Conservation (phyloP, 1,140 invertebrate genomes). For the Brachionus manjavacas region DNA sequence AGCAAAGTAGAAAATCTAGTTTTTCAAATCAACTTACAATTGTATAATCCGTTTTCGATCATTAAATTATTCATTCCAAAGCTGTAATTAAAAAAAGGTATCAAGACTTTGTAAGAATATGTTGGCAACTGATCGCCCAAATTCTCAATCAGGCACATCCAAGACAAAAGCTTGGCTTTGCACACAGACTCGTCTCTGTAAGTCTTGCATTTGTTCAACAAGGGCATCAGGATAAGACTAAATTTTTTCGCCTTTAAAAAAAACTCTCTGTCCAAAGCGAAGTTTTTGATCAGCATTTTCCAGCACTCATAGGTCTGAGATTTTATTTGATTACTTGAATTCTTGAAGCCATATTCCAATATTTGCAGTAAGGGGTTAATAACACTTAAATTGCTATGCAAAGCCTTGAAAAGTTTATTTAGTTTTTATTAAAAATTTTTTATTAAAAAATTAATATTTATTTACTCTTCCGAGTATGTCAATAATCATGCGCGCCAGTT, state of each 20-base stretch:
- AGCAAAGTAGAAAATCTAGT: neutral
- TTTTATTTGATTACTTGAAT: neutral
- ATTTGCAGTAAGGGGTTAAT: constrained; percentile 30
- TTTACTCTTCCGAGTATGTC: constrained; percentile 19
- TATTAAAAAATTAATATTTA: too few species aligned
- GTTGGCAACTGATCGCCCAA: neutral
- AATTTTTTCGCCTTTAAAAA: constrained; percentile 40
- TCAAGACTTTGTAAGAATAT: neutral
- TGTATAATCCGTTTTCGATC: neutral
- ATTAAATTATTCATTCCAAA: constrained; percentile 30
- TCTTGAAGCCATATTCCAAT: constrained; percentile 8
- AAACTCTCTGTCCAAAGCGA: constrained; percentile 7
- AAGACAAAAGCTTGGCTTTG: neutral
- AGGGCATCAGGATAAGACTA: constrained; percentile 18
- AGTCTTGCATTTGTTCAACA: constrained; percentile 36
- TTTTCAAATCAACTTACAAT: neutral
- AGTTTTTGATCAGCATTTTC: neutral
- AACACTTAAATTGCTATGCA: constrained; percentile 23
- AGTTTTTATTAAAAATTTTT: neutral
- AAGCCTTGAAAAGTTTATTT: neutral
- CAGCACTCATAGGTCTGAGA: constrained; percentile 1
- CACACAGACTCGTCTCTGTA: constrained; percentile 22
- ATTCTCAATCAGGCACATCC: constrained; percentile 30
- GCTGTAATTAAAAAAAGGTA: constrained; percentile 37
- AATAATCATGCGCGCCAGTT: neutral